Percentiles rank a stretch among this genome's conserved stretches.
These are phyloP conservation scores for Phlogophora meticulosa DNA, from an alignment of 2,888 invertebrate genomes.

Conservation along the genomic window DNA sequence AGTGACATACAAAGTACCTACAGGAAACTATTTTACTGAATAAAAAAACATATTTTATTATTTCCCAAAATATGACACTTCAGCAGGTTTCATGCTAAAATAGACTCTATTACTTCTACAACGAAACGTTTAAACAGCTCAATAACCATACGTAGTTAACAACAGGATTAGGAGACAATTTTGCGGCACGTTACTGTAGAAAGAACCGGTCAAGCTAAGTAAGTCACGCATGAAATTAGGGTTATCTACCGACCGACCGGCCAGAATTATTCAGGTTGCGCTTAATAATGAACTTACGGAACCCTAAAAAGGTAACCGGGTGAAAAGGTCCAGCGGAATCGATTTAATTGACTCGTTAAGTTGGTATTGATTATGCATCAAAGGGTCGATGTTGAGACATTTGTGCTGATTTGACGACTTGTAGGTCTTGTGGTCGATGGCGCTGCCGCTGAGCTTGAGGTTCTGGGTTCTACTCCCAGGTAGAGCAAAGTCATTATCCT, in stretches of 20 bases:
- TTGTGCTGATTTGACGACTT: conserved; percentile 25
- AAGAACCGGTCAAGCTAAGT: conserved; percentile 50
- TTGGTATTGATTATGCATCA: conserved; percentile 47
- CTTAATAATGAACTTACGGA: conserved; percentile 63
- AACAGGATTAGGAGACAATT: conserved; percentile 48
- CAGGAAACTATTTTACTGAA: too few species aligned
- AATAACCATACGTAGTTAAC: conserved; percentile 19
- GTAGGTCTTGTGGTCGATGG: too few species aligned
- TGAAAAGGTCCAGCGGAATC: conserved; percentile 54
- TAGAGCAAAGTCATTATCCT: too few species aligned
- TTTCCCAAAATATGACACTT: too few species aligned
- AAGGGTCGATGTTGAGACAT: conserved; percentile 7
- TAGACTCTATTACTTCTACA: background rate
- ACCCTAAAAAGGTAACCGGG: conserved; percentile 60
- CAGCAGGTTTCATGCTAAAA: background rate
- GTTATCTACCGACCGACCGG: conserved; percentile 51
- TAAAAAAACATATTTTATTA: too few species aligned
- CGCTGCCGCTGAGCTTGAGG: too few species aligned
- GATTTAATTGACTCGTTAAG: conserved; percentile 60
- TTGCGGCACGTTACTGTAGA: conserved; percentile 41
- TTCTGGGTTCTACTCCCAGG: too few species aligned
- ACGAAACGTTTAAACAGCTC: background rate
- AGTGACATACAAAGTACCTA: too few species aligned
- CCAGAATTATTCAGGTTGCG: conserved; percentile 63
- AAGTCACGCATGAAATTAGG: conserved; percentile 67